These are phyloP conservation scores for Eidolon dupreanum DNA, from an alignment of 2,797 vertebrate genomes.

Conservation along the genomic window DNA sequence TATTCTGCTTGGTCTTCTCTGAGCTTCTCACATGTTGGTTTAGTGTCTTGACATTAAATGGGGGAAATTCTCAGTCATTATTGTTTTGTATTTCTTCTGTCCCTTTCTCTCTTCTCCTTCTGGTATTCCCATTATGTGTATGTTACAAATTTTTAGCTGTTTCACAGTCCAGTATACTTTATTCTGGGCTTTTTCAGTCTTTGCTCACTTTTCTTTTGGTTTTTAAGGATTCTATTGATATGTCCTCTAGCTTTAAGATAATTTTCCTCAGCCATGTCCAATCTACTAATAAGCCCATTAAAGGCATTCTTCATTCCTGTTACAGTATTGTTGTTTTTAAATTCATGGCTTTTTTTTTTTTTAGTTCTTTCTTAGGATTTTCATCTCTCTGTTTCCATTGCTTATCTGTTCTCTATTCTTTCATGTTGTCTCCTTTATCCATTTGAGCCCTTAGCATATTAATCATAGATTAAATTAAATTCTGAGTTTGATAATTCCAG, in stretches of 20 bases:
- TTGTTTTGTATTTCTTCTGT: not conserved
- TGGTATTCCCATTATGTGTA: not conserved
- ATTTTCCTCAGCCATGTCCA: not conserved
- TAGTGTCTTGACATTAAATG: not conserved
- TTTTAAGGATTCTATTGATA: not conserved
- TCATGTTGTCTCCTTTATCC: not conserved
- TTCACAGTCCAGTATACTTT: not conserved
- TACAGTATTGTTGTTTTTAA: not conserved
- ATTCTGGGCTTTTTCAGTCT: not conserved
- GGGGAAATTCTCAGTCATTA: not conserved
- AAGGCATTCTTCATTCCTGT: not conserved
- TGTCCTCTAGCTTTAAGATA: not conserved
- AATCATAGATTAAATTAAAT: not conserved
- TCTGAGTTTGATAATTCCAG: not conserved
- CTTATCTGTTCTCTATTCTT: not conserved
- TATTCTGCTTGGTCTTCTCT: not conserved
- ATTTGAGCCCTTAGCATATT: not conserved
- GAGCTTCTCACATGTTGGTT: not conserved
- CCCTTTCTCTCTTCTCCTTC: not conserved
- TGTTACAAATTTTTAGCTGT: not conserved
- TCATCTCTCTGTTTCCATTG: not conserved
- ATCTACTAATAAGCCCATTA: not conserved
- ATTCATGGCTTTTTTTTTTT: not conserved
- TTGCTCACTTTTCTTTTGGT: not conserved
- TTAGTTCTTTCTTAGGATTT: not conserved